Evolutionary conservation across 2,797 vertebrate genomes (phyloP).

Genomic region (Cossypha caffra): DNA sequence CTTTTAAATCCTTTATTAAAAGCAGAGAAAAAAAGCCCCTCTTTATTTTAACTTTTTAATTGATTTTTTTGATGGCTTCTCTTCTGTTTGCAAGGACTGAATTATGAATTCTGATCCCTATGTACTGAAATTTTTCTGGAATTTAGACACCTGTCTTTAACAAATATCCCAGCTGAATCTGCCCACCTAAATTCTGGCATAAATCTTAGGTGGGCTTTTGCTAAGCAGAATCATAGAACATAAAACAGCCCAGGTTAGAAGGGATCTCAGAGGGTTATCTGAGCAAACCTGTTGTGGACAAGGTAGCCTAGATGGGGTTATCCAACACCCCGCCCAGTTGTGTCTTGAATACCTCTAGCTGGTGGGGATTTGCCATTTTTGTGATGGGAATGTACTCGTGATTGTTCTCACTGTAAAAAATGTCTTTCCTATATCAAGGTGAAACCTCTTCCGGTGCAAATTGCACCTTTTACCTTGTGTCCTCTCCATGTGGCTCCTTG

Average conservation of each 20-base stretch:
- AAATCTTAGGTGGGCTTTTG: background rate
- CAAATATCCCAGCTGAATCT: background rate
- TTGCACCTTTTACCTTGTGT: background rate
- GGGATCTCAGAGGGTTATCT: background rate
- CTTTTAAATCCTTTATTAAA: background rate
- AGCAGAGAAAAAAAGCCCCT: background rate
- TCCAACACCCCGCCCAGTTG: background rate
- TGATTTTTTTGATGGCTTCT: background rate
- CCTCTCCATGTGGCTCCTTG: background rate
- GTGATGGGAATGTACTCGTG: accelerated
- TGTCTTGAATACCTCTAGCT: background rate
- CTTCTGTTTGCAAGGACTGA: background rate
- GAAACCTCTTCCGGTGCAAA: background rate
- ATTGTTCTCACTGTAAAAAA: background rate
- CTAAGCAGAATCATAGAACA: background rate
- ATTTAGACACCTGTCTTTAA: background rate
- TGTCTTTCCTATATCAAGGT: background rate
- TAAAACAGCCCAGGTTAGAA: background rate
- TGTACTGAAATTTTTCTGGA: background rate
- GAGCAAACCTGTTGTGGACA: background rate
- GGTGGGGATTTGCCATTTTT: background rate
- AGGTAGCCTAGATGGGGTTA: background rate
- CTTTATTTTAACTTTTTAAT: background rate
- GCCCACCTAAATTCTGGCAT: background rate
- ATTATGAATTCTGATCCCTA: background rate